A percentile compares a stretch with the other conserved stretches of the same genome.
phyloP scores from a whole-genome alignment of 2,888 invertebrate species.

The Tubulanus polymorphus region DNA sequence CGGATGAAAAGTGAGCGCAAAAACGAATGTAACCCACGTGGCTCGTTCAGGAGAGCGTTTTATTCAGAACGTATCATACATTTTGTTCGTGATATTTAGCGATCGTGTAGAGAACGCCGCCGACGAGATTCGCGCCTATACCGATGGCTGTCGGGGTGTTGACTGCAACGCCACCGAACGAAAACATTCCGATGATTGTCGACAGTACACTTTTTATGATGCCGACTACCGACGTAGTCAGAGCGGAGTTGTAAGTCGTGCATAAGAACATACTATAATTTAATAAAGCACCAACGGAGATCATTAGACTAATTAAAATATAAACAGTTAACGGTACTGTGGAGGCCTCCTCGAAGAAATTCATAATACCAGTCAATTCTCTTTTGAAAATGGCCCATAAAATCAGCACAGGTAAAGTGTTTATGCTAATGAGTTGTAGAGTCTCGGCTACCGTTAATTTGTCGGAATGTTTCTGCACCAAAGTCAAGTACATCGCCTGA shows the following conservation, averaged over 20 bases:
- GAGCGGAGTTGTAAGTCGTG: constrained; percentile 53
- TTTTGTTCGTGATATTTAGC: constrained; percentile 47
- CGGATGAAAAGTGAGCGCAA: too few relatives aligned
- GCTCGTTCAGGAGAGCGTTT: too few relatives aligned
- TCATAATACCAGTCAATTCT: constrained; percentile 26
- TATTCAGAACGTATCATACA: too few relatives aligned
- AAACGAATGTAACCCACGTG: too few relatives aligned
- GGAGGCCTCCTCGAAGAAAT: constrained; percentile 23
- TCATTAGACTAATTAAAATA: constrained; percentile 33
- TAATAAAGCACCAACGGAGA: constrained; percentile 44
- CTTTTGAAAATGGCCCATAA: constrained; percentile 30
- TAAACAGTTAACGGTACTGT: constrained; percentile 42
- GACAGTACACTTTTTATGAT: constrained; percentile 53
- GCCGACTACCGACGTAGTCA: constrained; percentile 54
- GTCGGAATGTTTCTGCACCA: constrained; percentile 50
- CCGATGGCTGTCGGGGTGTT: constrained; percentile 46
- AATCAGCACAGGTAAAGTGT: constrained; percentile 49
- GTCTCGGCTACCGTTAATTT: constrained; percentile 46
- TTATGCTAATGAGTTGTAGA: constrained; percentile 52
- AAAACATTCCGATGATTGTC: constrained; percentile 53
- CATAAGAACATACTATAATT: constrained; percentile 56
- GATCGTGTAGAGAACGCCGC: constrained; percentile 51
- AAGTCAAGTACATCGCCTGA: constrained; percentile 54
- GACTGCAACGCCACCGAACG: constrained; percentile 53
- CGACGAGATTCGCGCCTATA: constrained; percentile 49